These are phyloP conservation scores for Otus scops DNA, from an alignment of 2,797 vertebrate genomes.

Conservation along the genomic window DNA sequence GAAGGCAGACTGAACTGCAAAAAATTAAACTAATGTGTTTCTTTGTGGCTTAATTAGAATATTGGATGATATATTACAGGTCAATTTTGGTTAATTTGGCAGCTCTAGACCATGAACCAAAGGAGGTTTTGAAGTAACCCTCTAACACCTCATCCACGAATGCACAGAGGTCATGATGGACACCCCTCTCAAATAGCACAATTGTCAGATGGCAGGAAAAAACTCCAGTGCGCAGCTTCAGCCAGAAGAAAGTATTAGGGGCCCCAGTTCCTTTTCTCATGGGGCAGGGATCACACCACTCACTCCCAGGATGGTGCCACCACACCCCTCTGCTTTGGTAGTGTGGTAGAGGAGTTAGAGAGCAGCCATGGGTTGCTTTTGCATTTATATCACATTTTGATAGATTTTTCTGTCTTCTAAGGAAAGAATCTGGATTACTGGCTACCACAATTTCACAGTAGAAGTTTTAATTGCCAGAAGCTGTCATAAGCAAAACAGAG, in stretches of 20 bases:
- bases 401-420: neutral
- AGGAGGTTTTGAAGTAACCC: neutral
- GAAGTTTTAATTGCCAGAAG: neutral
- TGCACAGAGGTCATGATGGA: accelerated
- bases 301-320: accelerated
- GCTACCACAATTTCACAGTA: neutral
- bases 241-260: neutral
- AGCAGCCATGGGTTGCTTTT: neutral
- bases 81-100: neutral
- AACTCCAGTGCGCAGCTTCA: neutral
- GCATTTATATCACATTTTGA: neutral
- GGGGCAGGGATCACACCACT: neutral
- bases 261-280: neutral
- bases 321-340: neutral
- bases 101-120: neutral
- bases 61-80: neutral
- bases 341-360: neutral
- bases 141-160: neutral
- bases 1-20: neutral
- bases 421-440: neutral
- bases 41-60: neutral
- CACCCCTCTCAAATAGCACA: neutral
- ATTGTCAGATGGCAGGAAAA: neutral
- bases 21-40: neutral
- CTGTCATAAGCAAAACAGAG: neutral